These are phyloP conservation scores for Pelusios castaneus DNA, from an alignment of 2,113 vertebrate genomes.

Conservation along the genomic window DNA sequence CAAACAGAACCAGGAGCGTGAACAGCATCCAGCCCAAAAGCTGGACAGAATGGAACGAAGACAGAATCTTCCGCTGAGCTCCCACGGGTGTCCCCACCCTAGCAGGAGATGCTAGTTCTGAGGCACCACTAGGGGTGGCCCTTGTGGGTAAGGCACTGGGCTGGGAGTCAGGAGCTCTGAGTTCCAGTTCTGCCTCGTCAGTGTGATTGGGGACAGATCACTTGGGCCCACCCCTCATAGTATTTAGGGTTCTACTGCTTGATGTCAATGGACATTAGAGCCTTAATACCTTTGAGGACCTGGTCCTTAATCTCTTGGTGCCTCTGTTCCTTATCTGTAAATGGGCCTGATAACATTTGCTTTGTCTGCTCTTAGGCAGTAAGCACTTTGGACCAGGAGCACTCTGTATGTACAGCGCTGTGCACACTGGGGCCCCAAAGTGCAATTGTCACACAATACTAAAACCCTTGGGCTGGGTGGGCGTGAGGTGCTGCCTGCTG, in stretches of 20 bases:
- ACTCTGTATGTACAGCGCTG: not conserved
- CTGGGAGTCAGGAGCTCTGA: not conserved
- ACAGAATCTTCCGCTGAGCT: not conserved
- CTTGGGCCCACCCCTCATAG: not conserved
- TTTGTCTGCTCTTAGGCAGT: not conserved
- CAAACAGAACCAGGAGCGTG: not conserved
- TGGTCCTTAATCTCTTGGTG: not conserved
- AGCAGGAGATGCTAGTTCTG: not conserved
- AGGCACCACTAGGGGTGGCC: too few species aligned
- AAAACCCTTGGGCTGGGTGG: not conserved
- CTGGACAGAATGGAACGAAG: not conserved
- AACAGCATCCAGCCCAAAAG: not conserved
- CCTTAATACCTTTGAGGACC: not conserved
- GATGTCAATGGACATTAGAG: too few species aligned
- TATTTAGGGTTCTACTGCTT: not conserved
- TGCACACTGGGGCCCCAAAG: not conserved
- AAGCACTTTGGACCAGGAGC: not conserved
- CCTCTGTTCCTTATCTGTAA: not conserved
- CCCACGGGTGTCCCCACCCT: not conserved
- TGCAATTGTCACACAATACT: not conserved
- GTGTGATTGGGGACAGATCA: not conserved
- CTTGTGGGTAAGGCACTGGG: not conserved
- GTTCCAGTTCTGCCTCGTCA: not conserved
- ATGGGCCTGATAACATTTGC: not conserved
- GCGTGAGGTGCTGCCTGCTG: not conserved